A percentile compares a stretch with the other conserved stretches of the same genome.
These are phyloP conservation scores for Phylloscopus whistleri DNA, from an alignment of 2,113 vertebrate species.

Conservation along the genomic window DNA sequence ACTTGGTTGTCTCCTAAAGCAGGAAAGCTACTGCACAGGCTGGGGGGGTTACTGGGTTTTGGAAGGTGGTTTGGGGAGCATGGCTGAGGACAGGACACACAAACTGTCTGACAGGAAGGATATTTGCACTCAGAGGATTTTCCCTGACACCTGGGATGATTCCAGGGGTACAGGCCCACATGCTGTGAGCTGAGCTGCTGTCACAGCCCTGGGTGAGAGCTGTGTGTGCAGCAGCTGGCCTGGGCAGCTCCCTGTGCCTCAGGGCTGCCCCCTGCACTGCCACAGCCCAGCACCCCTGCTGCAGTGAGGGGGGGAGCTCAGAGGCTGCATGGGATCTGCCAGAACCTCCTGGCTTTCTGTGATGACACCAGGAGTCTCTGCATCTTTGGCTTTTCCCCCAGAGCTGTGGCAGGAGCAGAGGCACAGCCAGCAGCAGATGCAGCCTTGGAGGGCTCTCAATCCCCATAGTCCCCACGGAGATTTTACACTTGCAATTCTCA, in stretches of 20 bases:
- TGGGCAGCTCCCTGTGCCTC: background rate
- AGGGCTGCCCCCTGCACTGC: background rate
- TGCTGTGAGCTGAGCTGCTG: background rate
- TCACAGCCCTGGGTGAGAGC: background rate
- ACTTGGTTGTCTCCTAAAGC: background rate
- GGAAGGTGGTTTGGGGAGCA: background rate
- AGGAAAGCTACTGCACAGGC: background rate
- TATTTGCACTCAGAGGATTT: background rate
- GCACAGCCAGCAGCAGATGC: background rate
- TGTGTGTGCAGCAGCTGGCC: background rate
- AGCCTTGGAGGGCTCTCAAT: background rate
- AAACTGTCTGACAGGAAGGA: background rate
- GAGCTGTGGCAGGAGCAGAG: background rate
- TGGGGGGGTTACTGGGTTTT: background rate
- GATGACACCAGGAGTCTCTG: background rate
- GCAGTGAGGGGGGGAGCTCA: background rate
- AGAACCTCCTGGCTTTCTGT: background rate
- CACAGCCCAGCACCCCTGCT: accelerated
- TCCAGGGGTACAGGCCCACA: background rate
- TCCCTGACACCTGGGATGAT: background rate
- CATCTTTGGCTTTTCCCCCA: background rate
- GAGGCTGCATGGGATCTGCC: background rate
- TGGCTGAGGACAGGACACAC: background rate
- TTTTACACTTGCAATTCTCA: background rate
- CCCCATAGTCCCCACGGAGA: background rate